A percentile compares a stretch with the other conserved stretches of the same genome.
Conservation (phyloP, 2,888 invertebrate genomes). For the Eurytoma adleriae region DNA sequence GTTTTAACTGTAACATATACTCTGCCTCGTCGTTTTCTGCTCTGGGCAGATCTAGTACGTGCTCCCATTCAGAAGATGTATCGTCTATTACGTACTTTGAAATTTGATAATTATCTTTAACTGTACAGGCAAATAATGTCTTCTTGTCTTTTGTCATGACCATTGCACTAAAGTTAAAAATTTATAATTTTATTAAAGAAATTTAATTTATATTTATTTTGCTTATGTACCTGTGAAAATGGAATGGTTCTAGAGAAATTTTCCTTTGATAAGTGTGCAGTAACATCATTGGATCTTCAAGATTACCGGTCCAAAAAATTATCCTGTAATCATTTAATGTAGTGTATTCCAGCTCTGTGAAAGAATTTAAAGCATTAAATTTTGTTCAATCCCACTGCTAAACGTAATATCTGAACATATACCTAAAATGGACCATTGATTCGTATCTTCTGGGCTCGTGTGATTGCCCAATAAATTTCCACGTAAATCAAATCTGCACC, state of each 20-base stretch:
- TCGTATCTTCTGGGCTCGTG: constrained; percentile 78
- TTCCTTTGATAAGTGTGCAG: constrained; percentile 81
- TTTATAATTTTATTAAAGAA: constrained; percentile 5
- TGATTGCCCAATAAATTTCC: constrained; percentile 84
- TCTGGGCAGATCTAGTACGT: constrained; percentile 80
- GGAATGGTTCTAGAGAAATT: constrained; percentile 78
- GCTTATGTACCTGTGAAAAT: constrained; percentile 78
- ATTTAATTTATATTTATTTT: neutral
- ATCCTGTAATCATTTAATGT: constrained; percentile 83
- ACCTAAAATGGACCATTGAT: constrained; percentile 87
- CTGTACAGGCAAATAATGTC: constrained; percentile 84
- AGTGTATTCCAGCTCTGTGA: constrained; percentile 83
- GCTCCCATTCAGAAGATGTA: constrained; percentile 80
- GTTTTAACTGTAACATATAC: constrained; percentile 87
- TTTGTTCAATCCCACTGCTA: neutral
- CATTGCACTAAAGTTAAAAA: constrained; percentile 79
- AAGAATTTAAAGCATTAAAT: constrained; percentile 57
- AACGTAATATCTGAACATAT: constrained; percentile 60
- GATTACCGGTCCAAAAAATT: constrained; percentile 88
- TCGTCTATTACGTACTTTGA: constrained; percentile 77
- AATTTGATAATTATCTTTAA: constrained; percentile 79
- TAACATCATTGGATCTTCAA: constrained; percentile 86
- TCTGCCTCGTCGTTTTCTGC: constrained; percentile 85
- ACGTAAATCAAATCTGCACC: constrained; percentile 88
- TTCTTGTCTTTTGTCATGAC: constrained; percentile 83